These are phyloP conservation scores for Diabrotica virgifera DNA, from an alignment of 1,140 invertebrate species.

Conservation along the genomic window DNA sequence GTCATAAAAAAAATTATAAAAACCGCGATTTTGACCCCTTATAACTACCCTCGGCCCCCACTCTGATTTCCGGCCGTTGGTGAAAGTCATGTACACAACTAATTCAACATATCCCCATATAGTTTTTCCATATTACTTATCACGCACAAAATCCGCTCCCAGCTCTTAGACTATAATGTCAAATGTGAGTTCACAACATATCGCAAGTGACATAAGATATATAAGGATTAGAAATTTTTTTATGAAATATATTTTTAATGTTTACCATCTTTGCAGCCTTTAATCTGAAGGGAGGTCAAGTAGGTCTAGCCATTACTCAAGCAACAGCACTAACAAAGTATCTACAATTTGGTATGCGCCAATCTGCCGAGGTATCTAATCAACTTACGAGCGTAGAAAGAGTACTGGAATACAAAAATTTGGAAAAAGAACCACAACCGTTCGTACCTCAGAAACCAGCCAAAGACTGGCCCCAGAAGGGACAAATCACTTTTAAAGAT, in stretches of 20 bases:
- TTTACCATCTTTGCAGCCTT: constrained; percentile 22
- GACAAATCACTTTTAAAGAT: constrained; percentile 50
- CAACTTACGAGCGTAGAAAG: constrained; percentile 77
- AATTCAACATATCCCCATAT: too few species aligned
- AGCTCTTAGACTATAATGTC: too few species aligned
- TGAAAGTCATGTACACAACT: too few species aligned
- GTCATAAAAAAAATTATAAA: too few species aligned
- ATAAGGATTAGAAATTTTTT: too few species aligned
- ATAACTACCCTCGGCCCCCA: too few species aligned
- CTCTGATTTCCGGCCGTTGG: too few species aligned
- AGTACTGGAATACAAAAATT: constrained; percentile 67
- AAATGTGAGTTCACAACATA: too few species aligned
- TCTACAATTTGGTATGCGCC: constrained; percentile 69
- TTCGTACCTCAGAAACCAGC: constrained; percentile 46
- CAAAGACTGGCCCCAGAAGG: constrained; percentile 47
- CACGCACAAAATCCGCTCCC: too few species aligned
- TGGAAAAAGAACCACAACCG: constrained; percentile 57
- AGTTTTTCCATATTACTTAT: too few species aligned
- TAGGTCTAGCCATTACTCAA: constrained; percentile 57
- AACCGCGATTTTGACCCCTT: too few species aligned
- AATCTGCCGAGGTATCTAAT: constrained; percentile 74
- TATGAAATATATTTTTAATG: not conserved
- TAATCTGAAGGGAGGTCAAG: constrained; percentile 52
- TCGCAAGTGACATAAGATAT: too few species aligned
- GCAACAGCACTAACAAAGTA: constrained; percentile 53